These are phyloP conservation scores for Dromaius novaehollandiae DNA, from an alignment of 2,113 vertebrate species.

Conservation along the genomic window DNA sequence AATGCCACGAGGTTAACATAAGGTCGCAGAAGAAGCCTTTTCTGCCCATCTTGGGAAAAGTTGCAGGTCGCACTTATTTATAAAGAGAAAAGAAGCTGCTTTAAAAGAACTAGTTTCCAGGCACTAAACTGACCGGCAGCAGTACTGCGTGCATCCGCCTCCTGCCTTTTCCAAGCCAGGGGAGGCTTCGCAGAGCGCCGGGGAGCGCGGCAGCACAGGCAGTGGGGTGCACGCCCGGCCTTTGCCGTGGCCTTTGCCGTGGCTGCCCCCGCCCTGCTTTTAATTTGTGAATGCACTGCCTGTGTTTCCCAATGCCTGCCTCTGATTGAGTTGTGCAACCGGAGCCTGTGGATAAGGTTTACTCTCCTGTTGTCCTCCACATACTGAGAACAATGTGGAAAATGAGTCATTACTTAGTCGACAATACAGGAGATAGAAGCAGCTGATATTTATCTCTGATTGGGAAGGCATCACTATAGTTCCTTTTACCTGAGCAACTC, in stretches of 20 bases:
- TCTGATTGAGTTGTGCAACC: conserved; percentile 42
- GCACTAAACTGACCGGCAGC: neutral
- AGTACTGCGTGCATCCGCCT: neutral
- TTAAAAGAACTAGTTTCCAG: neutral
- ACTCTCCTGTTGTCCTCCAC: conserved; percentile 42
- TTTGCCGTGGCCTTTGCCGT: too few species aligned
- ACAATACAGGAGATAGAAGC: conserved; percentile 64
- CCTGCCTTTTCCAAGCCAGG: neutral
- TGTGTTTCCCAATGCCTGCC: neutral
- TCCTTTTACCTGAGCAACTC: conserved; percentile 65
- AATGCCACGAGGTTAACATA: neutral
- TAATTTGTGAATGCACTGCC: conserved; percentile 22
- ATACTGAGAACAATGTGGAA: conserved; percentile 57
- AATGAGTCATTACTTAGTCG: conserved; percentile 65
- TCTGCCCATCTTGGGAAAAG: neutral
- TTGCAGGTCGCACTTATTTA: neutral
- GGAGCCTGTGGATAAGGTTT: conserved; percentile 69
- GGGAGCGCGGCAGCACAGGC: neutral
- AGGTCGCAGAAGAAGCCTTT: neutral
- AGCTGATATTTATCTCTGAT: conserved; percentile 70
- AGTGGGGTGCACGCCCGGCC: neutral
- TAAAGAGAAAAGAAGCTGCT: neutral
- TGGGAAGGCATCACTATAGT: conserved; percentile 28
- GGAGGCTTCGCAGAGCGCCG: neutral
- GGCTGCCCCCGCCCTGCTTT: conserved; percentile 24